Base-by-base conservation (phyloP, 2,888 invertebrate genomes). In the Heliothis peltigera region DNA sequence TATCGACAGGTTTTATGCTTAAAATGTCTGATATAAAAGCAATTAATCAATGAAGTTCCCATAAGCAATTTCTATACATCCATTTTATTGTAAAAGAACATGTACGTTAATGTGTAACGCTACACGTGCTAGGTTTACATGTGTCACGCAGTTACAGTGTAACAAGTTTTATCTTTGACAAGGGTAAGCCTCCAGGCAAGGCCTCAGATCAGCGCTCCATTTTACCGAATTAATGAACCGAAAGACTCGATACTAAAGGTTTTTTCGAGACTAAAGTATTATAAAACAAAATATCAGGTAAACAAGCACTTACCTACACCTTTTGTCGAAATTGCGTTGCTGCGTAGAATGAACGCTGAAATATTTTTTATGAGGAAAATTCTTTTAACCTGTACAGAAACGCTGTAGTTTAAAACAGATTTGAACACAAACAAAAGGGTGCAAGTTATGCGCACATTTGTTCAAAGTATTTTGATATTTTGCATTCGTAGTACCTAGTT, bases 211-310 rank as follows among this genome's bases (percentile, higher is more conserved):
- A 72, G 75, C 71, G 64, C 79, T 78, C 71, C 64, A 49, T 60
- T 51, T 75, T 75, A 28, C 61, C 72, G 70, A 78, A 82, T 83
- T 82, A 86, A 86, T 84, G 86, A 78, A 79, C 67, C 68, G 73
- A 53, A 56, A 68, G 66, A 69, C 47, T 77, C 46, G 64, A 72
- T 81, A 64, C 54, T 59, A 63, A 65, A 65, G 47, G 63, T 55
- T n/a, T 67, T 72, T 73, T 65, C 55, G 49, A 58, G 58, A 32
- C 63, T 66, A 47, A 51, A 67, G 44, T 55, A 32, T 58, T 55
- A 32, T 62, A 60, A 52, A 60, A 56, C 19, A 51, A 59, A 61
- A 59, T 63, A 62, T 18, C 35, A 49, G 25, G 44, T 54, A 19
- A 12, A n/a, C 25, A 44, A 0, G 12, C 49, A 52, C n/a, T 2